Evolutionary conservation across 2,113 vertebrate species (phyloP), one percentile per base, ranked within the genome.

Genomic region (Picathartes gymnocephalus): DNA sequence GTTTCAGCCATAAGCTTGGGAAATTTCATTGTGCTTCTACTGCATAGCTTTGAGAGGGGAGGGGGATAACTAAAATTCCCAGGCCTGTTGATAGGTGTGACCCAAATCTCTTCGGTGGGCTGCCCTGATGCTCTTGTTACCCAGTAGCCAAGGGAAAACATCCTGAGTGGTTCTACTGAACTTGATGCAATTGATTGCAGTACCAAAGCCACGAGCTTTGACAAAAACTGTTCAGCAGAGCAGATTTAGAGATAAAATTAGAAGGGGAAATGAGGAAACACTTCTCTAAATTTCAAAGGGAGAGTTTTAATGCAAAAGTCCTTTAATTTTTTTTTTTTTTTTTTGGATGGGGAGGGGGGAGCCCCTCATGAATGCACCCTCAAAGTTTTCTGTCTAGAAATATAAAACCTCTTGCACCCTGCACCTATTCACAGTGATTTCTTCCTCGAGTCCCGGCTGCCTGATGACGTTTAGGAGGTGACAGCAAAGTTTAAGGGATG

Each of bases 261-360:
- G 35, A 58, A 12, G 8, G 16, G 15, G 21, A 76, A 73, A 73
- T 9, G 16, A 69, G 11, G 9, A 79, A 76, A 58, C 3, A 1
- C 20, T 69, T 50, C 33, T 90, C 44, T 39, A 42, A 50, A 30
- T 73, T 37, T 73, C 21, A 73, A 11, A 65, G 10, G 23, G 27
- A 0, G 5, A 35, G 5, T 40, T 81, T 62, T 54, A 84, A 73
- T 4, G 7, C 28, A 64, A 53, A 86, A 86, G 37, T n/a, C 4
- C 11, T 72, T 60, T 57, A 25, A 2, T 71, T 11, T 33, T 30
- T n/a, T 40, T 54, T 21, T 33, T 45, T 45, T 45, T 45, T 45
- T 45, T 60, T 19, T 22, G 10, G 4, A 7, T 5, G 4, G 10
- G 3, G 6, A 21, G 11, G 2, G 10, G 25, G 14, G 6, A 44